phyloP scores from a whole-genome alignment of 1,140 invertebrate species.

The Lepidurus arcticus region DNA sequence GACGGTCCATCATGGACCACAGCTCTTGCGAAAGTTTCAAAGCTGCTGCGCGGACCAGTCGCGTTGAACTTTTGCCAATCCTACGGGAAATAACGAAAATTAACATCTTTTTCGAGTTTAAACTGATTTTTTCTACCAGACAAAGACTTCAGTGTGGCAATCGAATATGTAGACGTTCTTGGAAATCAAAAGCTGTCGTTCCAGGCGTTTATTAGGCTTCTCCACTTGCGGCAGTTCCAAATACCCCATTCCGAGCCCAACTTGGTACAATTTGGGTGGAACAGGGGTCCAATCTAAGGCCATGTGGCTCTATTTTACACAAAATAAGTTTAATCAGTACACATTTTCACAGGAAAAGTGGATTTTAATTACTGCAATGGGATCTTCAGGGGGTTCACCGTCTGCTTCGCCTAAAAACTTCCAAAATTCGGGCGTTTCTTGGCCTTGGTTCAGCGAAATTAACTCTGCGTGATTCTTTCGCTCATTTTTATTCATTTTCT shows the following conservation, averaged over 20 bases:
- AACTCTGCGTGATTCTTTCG: slow-evolving; percentile 92
- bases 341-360: slow-evolving; percentile 32
- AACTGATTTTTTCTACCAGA: slow-evolving; percentile 62
- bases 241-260: slow-evolving; percentile 95
- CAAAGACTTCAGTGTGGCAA: slow-evolving; percentile 92
- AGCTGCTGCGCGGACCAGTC: slow-evolving; percentile 90
- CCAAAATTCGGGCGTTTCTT: slow-evolving; percentile 84
- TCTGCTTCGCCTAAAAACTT: slow-evolving; percentile 53
- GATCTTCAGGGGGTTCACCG: slow-evolving; percentile 42
- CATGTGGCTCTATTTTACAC: slow-evolving; percentile 66
- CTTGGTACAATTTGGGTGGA: slow-evolving; percentile 82
- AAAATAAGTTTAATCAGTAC: slow-evolving; percentile 29
- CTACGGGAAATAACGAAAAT: slow-evolving; percentile 49
- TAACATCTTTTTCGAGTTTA: slow-evolving; percentile 23
- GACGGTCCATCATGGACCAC: slow-evolving; percentile 84
- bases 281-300: slow-evolving; percentile 67
- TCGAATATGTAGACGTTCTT: slow-evolving; percentile 97
- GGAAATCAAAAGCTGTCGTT: slow-evolving; percentile 71
- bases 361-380: background rate
- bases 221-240: slow-evolving; percentile 95
- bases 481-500: slow-evolving; percentile 99
- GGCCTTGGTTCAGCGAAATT: slow-evolving; percentile 69
- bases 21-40: slow-evolving; percentile 92
- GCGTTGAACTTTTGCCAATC: slow-evolving; percentile 95
- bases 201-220: slow-evolving; percentile 66